Evolutionary conservation across 2,797 vertebrate genomes (phyloP).

Genomic region (Odontamblyopus rebecca): DNA sequence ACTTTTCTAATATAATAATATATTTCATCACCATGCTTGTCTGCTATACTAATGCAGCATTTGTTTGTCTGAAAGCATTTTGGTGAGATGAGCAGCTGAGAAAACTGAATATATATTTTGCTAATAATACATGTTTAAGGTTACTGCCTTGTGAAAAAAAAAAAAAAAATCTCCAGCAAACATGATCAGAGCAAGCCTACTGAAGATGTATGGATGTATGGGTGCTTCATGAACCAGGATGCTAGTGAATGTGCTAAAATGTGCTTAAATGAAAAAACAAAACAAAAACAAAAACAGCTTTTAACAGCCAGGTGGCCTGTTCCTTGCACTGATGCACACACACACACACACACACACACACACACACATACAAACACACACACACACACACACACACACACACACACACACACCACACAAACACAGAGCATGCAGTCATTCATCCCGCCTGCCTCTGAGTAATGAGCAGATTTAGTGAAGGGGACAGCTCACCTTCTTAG

Average conservation of each 20-base stretch:
- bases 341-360: slow-evolving; percentile 23
- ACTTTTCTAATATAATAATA: too few species aligned
- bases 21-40: too few species aligned
- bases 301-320: background rate
- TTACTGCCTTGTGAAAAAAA: background rate
- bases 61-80: too few species aligned
- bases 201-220: background rate
- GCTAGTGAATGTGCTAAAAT: background rate
- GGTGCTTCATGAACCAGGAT: background rate
- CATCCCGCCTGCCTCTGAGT: slow-evolving; percentile 68
- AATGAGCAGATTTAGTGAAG: slow-evolving; percentile 74
- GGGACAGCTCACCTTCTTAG: slow-evolving; percentile 78
- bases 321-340: slow-evolving; percentile 12
- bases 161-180: background rate
- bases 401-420: slow-evolving; percentile 6
- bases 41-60: too few species aligned
- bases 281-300: background rate
- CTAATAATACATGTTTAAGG: too few species aligned
- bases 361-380: background rate
- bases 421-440: slow-evolving; percentile 51
- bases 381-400: background rate
- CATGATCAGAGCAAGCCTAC: background rate
- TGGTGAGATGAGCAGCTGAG: too few species aligned
- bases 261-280: background rate
- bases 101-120: too few species aligned